Conservation (phyloP, 2,113 vertebrate species). For the Microcebus jonahi region DNA sequence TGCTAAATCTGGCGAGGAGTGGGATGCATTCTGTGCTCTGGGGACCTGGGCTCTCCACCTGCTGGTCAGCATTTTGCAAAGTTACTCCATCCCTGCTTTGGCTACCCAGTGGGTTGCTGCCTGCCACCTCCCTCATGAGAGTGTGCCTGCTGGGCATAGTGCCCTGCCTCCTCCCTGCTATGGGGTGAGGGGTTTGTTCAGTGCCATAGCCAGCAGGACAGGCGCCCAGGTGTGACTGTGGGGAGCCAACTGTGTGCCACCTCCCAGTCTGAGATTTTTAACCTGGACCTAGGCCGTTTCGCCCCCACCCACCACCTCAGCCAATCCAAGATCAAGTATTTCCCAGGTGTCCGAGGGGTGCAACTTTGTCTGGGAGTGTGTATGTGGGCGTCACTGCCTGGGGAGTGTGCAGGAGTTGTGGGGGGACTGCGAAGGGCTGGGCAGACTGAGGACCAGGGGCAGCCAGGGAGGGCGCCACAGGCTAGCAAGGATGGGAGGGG, state of each 20-base stretch:
- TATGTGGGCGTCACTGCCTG: neutral
- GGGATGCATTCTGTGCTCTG: neutral
- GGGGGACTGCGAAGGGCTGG: too few species aligned
- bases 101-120: neutral
- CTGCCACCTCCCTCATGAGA: rapidly evolving
- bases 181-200: neutral
- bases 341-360: rapidly evolving
- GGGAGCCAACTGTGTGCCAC: neutral
- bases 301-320: neutral
- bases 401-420: rapidly evolving
- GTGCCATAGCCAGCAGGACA: rapidly evolving
- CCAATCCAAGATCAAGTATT: neutral
- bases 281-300: neutral
- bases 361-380: neutral
- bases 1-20: neutral
- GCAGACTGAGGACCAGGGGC: neutral
- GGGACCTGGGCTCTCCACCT: neutral
- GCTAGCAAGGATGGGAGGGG: neutral
- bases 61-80: neutral
- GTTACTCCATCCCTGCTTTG: neutral
- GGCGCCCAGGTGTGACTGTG: neutral
- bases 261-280: neutral
- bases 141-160: neutral
- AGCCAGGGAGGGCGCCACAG: neutral
- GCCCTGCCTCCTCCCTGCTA: neutral